Base-by-base conservation (phyloP, 2,888 invertebrate genomes). In the Nineta flava region DNA sequence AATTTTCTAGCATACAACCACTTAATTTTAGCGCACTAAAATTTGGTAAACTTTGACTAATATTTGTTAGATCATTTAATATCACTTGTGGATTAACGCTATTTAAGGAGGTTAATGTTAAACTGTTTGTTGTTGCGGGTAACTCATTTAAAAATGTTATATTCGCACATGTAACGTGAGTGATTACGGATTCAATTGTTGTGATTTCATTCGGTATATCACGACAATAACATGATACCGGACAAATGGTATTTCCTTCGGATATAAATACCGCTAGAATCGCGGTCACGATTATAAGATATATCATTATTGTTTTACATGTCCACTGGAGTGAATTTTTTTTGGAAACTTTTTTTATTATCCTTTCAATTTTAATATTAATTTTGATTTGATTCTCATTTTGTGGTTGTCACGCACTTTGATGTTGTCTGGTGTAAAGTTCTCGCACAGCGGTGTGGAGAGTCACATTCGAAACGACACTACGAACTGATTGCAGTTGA, bases 151-250 rank as follows among this genome's bases (percentile, higher is more conserved):
- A 31, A 34, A 47, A 46, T 12, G 46, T 26, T 10, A 56, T 43
- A 26, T 51, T 53, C 53, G 58, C 56, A 10, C 49, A 52, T 34
- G 46, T 55, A 31, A 60, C 54, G 32, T 51, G 48, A 9, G 49
- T 49, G 5, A 49, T 35, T 2, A 17, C n/a, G 7, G 45, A 38
- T 13, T 16, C 7, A 15, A 13, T 34, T 10, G 40, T 9, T 12
- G 13, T n/a, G 12, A 17, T 26, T 16, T 48, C 41, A 44, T 55
- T 55, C 34, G 56, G 59, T 52, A 58, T 54, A 46, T 59, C 55
- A 42, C 52, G 55, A 56, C 65, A 65, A 49, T 55, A 56, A 58
- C 65, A 65, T 58, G 55, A 57, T 52, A 52, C 54, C 34, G 65
- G 63, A 58, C 64, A 65, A 51, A 53, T 57, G 52, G 59, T 55